These are phyloP conservation scores for Pollicipes pollicipes DNA, from an alignment of 1,140 invertebrate genomes.

Conservation along the genomic window DNA sequence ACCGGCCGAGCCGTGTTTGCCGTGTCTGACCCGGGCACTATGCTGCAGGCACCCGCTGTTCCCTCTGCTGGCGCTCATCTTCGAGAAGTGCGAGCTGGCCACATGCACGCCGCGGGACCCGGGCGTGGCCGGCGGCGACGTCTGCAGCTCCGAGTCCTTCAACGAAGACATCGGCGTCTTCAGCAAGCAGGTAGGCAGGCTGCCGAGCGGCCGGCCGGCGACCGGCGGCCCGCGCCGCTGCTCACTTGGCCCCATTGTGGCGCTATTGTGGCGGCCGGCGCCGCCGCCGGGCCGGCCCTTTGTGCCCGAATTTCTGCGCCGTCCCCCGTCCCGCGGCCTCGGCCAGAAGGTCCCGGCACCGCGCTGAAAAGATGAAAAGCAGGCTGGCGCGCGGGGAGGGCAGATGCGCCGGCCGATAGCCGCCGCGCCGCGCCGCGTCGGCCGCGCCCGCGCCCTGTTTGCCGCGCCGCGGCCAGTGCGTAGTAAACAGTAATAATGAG, in stretches of 20 bases:
- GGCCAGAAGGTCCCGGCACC: too few species aligned
- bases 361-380: background rate
- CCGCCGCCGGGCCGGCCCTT: background rate
- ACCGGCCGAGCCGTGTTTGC: too few species aligned
- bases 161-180: slow-evolving; percentile 98
- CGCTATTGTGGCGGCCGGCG: background rate
- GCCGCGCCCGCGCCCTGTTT: background rate
- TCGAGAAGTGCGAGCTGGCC: slow-evolving; percentile 99
- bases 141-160: slow-evolving; percentile 96
- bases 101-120: slow-evolving; percentile 96
- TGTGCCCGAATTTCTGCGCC: background rate
- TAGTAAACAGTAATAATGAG: background rate
- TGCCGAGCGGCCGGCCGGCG: too few species aligned
- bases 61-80: slow-evolving; percentile 92
- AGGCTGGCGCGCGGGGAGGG: too few species aligned
- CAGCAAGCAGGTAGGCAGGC: slow-evolving; percentile 95
- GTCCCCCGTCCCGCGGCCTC: too few species aligned
- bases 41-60: slow-evolving; percentile 87
- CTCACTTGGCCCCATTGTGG: background rate
- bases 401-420: background rate
- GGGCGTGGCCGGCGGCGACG: slow-evolving; percentile 83
- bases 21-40: too few species aligned
- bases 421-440: too few species aligned
- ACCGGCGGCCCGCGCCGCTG: too few species aligned
- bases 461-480: too few species aligned